Evolutionary conservation across 2,113 vertebrate genomes (phyloP).

Genomic region (Chitala chitala): DNA sequence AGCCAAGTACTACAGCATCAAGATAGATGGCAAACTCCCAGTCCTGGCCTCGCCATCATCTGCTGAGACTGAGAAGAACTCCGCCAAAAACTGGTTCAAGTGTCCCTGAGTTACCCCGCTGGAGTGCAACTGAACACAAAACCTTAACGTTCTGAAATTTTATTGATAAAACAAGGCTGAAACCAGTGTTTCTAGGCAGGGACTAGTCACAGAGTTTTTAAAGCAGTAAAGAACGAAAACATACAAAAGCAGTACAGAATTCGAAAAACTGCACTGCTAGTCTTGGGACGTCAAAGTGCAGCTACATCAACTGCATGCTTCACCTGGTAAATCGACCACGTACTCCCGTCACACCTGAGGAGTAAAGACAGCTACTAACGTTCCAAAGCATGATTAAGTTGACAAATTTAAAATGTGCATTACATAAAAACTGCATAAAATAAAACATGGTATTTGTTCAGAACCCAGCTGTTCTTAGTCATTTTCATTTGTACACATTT

Average conservation of each 20-base stretch:
- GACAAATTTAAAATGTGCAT: too few species aligned
- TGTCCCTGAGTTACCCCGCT: conserved; percentile 61
- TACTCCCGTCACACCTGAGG: conserved; percentile 69
- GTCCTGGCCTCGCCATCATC: conserved; percentile 53
- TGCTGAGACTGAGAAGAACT: conserved; percentile 58
- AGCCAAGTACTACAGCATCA: conserved; percentile 81
- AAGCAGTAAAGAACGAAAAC: conserved; percentile 60
- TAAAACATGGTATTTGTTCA: too few species aligned
- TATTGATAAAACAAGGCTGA: conserved; percentile 93
- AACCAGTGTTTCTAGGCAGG: conserved; percentile 47
- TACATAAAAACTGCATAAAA: background rate
- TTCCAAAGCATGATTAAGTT: too few species aligned
- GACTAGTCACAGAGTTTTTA: conserved; percentile 52
- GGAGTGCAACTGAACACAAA: conserved; percentile 29
- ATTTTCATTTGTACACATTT: too few species aligned
- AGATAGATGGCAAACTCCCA: conserved; percentile 63
- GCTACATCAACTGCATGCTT: conserved; percentile 56
- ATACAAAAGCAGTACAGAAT: background rate
- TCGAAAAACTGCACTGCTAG: conserved; percentile 13
- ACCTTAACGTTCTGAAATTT: conserved; percentile 57
- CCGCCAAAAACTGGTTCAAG: conserved; percentile 74
- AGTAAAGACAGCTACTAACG: background rate
- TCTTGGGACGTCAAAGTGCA: conserved; percentile 16
- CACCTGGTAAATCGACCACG: conserved; percentile 84
- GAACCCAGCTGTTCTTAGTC: too few species aligned